Evolutionary conservation across 2,888 invertebrate species (phyloP).

Genomic region (Poecilobothrus nobilitatus): DNA sequence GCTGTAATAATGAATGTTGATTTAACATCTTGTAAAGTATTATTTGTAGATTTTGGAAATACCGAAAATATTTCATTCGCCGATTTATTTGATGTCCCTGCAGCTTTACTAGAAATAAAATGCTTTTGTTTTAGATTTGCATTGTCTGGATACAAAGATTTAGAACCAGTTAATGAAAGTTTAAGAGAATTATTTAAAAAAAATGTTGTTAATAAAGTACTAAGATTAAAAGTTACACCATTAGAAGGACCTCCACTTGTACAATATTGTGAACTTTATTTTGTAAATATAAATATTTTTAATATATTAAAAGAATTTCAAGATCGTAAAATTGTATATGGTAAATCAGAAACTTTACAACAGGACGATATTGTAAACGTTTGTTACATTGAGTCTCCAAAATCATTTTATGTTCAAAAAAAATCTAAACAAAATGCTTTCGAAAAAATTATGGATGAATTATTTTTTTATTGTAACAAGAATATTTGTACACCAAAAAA

Average conservation of each 20-base stretch:
- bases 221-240: constrained; percentile 58
- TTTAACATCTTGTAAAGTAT: constrained; percentile 63
- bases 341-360: constrained; percentile 31
- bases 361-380: constrained; percentile 39
- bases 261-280: constrained; percentile 64
- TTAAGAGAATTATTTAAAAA: constrained; percentile 65
- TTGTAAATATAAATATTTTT: constrained; percentile 42
- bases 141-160: constrained; percentile 59
- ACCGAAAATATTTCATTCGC: constrained; percentile 62
- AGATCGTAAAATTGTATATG: constrained; percentile 34
- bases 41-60: constrained; percentile 75
- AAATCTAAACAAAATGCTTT: constrained; percentile 53
- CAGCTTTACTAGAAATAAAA: constrained; percentile 60
- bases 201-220: constrained; percentile 54
- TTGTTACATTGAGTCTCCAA: constrained; percentile 50
- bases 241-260: constrained; percentile 63
- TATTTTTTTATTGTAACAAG: constrained; percentile 53
- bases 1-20: constrained; percentile 68
- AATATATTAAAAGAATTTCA: constrained; percentile 34
- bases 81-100: constrained; percentile 66
- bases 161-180: constrained; percentile 48
- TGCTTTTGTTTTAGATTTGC: constrained; percentile 69
- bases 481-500: constrained; percentile 44
- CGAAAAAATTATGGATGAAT: constrained; percentile 57
- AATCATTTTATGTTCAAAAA: constrained; percentile 65